Conservation (phyloP, 2,888 invertebrate genomes). For the Miltochrista miniata region DNA sequence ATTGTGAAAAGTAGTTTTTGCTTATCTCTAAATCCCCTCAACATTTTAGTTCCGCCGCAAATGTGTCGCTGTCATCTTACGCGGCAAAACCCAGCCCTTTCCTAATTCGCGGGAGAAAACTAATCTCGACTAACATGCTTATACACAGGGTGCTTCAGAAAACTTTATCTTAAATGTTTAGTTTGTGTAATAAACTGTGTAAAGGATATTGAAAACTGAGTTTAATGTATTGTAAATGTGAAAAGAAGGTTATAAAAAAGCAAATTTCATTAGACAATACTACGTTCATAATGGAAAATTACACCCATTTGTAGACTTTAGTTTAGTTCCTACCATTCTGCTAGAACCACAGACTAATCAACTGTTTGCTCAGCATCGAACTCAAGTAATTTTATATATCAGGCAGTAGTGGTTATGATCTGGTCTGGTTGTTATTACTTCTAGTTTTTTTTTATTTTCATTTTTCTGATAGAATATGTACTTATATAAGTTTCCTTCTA, state of each 20-base stretch:
- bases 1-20: neutral
- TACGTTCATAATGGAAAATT: neutral
- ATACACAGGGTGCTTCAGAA: neutral
- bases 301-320: neutral
- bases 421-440: no score
- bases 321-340: neutral
- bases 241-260: neutral
- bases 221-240: no score
- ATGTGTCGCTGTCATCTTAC: constrained; percentile 1
- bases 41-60: neutral
- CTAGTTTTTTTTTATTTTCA: no score
- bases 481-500: no score
- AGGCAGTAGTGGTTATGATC: no score
- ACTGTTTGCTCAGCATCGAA: no score
- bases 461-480: no score
- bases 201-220: neutral
- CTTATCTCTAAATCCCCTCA: neutral
- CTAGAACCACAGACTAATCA: no score
- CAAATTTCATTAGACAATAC: neutral
- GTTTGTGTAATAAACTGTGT: neutral
- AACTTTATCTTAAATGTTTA: neutral
- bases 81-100: constrained; percentile 3
- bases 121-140: constrained; percentile 9
- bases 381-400: no score
- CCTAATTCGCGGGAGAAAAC: constrained; percentile 5